phyloP scores from a whole-genome alignment of 2,888 invertebrate species.

The Aromia moschata region DNA sequence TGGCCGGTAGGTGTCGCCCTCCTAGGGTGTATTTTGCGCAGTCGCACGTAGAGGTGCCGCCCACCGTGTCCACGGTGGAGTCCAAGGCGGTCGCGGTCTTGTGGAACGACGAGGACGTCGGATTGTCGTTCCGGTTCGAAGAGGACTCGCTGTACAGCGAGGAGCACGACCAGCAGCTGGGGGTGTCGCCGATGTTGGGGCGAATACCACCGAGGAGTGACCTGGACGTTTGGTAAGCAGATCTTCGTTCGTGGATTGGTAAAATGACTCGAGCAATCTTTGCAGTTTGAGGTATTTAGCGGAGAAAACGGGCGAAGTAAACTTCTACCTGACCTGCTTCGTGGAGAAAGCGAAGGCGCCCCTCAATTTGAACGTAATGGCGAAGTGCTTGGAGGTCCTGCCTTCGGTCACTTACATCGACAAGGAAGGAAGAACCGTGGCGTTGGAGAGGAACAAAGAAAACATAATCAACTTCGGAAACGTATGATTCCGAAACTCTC shows the following conservation, averaged over 20 bases:
- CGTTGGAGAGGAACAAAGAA: constrained; percentile 49
- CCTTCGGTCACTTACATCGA: constrained; percentile 64
- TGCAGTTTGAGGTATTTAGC: constrained; percentile 68
- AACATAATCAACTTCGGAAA: constrained; percentile 60
- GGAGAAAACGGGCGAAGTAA: constrained; percentile 65
- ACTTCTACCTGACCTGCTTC: constrained; percentile 68
- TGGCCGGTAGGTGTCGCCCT: constrained; percentile 72
- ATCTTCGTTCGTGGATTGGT: neutral
- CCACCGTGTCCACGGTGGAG: constrained; percentile 70
- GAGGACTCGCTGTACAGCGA: constrained; percentile 68
- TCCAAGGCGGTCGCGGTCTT: constrained; percentile 62
- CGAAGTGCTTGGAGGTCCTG: constrained; percentile 66
- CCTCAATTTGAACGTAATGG: constrained; percentile 65
- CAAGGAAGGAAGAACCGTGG: constrained; percentile 44
- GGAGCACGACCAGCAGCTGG: constrained; percentile 65
- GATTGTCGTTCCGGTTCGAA: constrained; percentile 66
- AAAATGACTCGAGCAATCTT: too few relatives aligned
- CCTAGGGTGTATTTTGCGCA: constrained; percentile 70
- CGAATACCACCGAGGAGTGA: constrained; percentile 64
- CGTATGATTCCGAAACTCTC: constrained; percentile 48
- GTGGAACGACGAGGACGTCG: constrained; percentile 67
- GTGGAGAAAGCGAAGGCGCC: constrained; percentile 66
- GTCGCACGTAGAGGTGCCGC: constrained; percentile 69
- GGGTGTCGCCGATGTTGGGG: constrained; percentile 66
- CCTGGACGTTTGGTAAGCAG: constrained; percentile 65